Base-by-base conservation (phyloP, 2,797 vertebrate species). In the Enteromius thamalakanensis region DNA sequence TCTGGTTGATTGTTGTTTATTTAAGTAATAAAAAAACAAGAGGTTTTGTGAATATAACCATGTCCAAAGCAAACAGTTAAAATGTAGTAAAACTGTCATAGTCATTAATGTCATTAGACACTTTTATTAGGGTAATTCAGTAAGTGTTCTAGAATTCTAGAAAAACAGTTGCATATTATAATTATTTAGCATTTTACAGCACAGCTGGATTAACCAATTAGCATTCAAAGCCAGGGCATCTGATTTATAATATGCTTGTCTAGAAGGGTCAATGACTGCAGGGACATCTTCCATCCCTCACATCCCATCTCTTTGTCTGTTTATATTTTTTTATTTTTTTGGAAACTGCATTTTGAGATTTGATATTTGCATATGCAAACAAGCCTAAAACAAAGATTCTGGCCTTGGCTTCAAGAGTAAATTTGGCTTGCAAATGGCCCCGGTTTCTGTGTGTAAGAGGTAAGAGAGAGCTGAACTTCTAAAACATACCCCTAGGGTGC, bases 321-420 rank as follows among this genome's bases (percentile, higher is more conserved):
- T 34, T 0, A 17, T 19, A 17, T 10, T 37, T 15, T 14, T 15
- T 3, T 23, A 6, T 29, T 62, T 65, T 37, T 76, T 60, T 58
- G 21, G 12, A 76, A 76, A 60, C 74, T 40, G n/a, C 7, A 42
- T 65, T 77, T 77, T 77, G 40, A 65, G 42, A 26, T 19, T 29
- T 62, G 29, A 83, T 37, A 78, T 83, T 83, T 83, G 75, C 75
- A 62, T 78, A 83, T 83, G 75, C 82, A 83, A 83, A 82, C 23
- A 42, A 67, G 34, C 47, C 49, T 53, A 82, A 82, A 76, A 77
- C 64, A 83, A 83, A 70, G 53, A 51, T 40, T 77, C 51, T 83
- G 82, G 53, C 51, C 67, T 78, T 55, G 65, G 51, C 53, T 62
- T 78, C 19, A 64, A 49, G 9, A 70, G 19, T 62, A 14, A 23